Base-by-base conservation (phyloP, 2,888 invertebrate genomes). In the Pseudoips prasinana region DNA sequence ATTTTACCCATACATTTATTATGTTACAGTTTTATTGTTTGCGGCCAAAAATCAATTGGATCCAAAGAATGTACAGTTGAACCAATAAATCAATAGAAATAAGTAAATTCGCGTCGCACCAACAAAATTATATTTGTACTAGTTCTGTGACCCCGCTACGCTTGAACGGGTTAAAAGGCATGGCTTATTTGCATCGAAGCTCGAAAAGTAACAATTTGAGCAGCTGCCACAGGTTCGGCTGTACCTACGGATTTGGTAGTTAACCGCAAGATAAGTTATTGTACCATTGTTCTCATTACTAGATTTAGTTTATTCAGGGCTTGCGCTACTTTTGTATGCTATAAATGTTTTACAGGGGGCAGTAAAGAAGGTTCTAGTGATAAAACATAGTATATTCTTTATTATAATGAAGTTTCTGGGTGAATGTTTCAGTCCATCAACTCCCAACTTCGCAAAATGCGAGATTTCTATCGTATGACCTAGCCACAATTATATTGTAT, bases 101-200 rank as follows among this genome's bases (percentile, higher is more conserved):
- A 60, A 61, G 42, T 35, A 39, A 60, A 65, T 65, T 61, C 45
- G 57, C 50, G 45, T 48, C 55, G 62, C 50, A 58, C 39, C 50
- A 58, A 52, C 57, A 52, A 64, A 71, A 75, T 73, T 64, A 71
- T 72, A 67, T 76, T 80, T 82, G 81, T 77, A 80, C 82, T 82
- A 73, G 84, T 78, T 85, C 73, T 77, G 75, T 76, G 85, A 80
- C 86, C 84, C 72, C 78, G 82, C 83, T 76, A 83, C 82, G 86
- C 72, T 77, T 73, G 68, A 78, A 64, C 64, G 75, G 63, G 56
- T 66, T 75, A 80, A 79, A 72, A 66, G 66, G 68, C 78, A 70
- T 77, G 62, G 56, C 67, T 70, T 75, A 78, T 75, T 74, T 58
- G 68, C 50, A 59, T 65, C 64, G 55, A 64, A 62, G 57, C 62